Evolutionary conservation across 2,888 invertebrate genomes (phyloP), one percentile per base, ranked within the genome.

Genomic region (Ischnus inquisitorius): DNA sequence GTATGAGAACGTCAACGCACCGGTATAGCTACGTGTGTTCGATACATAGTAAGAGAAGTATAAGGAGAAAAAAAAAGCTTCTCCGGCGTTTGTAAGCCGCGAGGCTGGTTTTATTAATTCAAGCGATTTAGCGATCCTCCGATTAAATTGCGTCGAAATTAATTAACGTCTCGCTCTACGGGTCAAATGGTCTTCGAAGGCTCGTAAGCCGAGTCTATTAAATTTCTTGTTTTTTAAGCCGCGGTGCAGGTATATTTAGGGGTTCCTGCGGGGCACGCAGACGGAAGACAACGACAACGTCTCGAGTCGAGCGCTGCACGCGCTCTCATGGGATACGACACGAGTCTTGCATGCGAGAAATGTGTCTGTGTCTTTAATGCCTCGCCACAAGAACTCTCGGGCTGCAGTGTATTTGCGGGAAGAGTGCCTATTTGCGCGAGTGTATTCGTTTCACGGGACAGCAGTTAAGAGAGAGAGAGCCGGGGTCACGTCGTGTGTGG

Each of bases 401-500:
- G 19, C n/a, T 46, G 25, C 43, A 46, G 48, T 51, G 28, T 54
- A 19, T 74, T 41, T 22, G 60, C n/a, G 54, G 34, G 67, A 34
- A 62, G 43, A 16, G 57, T 22, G 41, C 12, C 43, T 3, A 43
- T 43, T 67, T 16, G 67, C 62, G 39, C 25, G 39, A 46, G 10
- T 64, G 19, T 51, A 28, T 65, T 48, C 22, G 67, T 65, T 65
- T 65, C 67, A 34, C 54, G 67, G 41, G 46, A 60, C 67, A 19
- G 75, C 43, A 69, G 22, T 57, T n/a, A n/a, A n/a, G 34, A 8
- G 34, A 34, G 34, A 57, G 71, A 77, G 65, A 76, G 64, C 43
- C 82, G 81, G 87, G 86, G 85, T 87, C 85, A 86, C 79, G 78
- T 72, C 68, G 77, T 79, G 86, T 62, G 74, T 85, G 77, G 85